These are phyloP conservation scores for Cromileptes altivelis DNA, from an alignment of 2,113 vertebrate genomes.

Conservation along the genomic window DNA sequence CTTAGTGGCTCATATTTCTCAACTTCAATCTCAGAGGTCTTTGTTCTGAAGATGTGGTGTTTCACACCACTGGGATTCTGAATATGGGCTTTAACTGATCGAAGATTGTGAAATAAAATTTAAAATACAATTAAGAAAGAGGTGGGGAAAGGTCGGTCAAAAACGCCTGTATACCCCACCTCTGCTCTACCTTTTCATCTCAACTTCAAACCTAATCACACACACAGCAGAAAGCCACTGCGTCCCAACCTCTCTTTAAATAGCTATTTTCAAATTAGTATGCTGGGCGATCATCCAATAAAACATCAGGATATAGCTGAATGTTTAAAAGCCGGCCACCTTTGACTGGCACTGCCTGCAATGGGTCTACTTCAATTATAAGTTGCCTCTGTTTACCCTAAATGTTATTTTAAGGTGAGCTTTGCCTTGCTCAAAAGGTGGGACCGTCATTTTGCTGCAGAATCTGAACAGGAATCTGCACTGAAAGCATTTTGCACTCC, in stretches of 20 bases:
- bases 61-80: conserved; percentile 18
- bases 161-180: conserved; percentile 19
- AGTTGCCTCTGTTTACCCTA: not conserved
- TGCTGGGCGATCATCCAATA: not conserved
- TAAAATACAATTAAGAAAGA: conserved; percentile 15
- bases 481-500: conserved; percentile 40
- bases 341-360: not conserved
- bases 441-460: conserved; percentile 34
- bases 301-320: not conserved
- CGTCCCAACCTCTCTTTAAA: conserved; percentile 28
- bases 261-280: conserved; percentile 15
- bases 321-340: not conserved
- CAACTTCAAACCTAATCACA: conserved; percentile 48
- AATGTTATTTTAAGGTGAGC: conserved; percentile 6
- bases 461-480: conserved; percentile 62
- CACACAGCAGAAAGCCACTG: conserved; percentile 1
- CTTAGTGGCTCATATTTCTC: conserved; percentile 48
- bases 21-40: conserved; percentile 53
- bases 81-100: conserved; percentile 64
- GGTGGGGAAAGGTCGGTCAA: conserved; percentile 30
- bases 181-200: conserved; percentile 55
- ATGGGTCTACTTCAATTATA: not conserved
- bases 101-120: conserved; percentile 39
- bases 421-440: conserved; percentile 10
- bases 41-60: conserved; percentile 48